Conservation (phyloP, 2,797 vertebrate species). For the Leptodactylus fallax region DNA sequence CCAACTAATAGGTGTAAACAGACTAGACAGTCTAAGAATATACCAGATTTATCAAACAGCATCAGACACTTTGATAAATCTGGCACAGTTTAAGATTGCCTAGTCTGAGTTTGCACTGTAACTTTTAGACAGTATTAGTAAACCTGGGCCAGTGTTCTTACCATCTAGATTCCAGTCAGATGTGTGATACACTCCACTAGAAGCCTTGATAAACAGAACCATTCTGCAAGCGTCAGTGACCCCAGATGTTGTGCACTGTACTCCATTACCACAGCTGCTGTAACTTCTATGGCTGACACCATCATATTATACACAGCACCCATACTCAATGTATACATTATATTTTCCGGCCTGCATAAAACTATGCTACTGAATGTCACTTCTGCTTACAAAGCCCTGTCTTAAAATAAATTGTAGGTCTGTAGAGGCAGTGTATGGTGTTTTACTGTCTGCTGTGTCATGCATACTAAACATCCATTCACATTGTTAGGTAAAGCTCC, state of each 20-base stretch:
- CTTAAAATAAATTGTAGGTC: not conserved
- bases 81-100: too few relatives aligned
- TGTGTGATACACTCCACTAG: not conserved
- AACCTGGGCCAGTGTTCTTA: not conserved
- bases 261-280: not conserved
- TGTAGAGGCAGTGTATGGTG: not conserved
- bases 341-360: not conserved
- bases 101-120: too few relatives aligned
- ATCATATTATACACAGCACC: not conserved
- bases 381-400: not conserved
- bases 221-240: not conserved
- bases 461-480: constrained; percentile 39
- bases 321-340: not conserved
- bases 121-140: too few relatives aligned
- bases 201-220: not conserved
- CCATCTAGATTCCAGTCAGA: not conserved
- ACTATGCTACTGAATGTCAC: not conserved
- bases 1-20: too few relatives aligned
- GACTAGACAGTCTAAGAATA: too few relatives aligned
- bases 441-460: not conserved
- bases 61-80: too few relatives aligned
- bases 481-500: constrained; percentile 39
- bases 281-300: not conserved
- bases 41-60: too few relatives aligned
- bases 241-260: not conserved